Percentiles rank a stretch among this genome's conserved stretches.
Evolutionary conservation across 1,140 invertebrate genomes (phyloP).

Genomic region (Orchestia grillus): DNA sequence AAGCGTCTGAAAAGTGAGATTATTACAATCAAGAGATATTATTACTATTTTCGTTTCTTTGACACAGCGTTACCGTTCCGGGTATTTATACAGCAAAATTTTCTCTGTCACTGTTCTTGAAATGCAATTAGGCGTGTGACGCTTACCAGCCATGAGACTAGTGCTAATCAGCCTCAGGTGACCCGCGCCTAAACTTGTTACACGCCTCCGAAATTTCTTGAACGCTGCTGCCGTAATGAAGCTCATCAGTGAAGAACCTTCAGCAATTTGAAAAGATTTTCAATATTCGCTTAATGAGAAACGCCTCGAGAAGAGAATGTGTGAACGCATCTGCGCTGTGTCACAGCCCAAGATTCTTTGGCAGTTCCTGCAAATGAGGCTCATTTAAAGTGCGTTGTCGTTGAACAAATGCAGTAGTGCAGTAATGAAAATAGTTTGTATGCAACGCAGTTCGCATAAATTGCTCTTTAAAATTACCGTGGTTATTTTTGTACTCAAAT

Average conservation of each 20-base stretch:
- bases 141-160: not conserved
- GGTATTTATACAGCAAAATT: not conserved
- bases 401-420: not conserved
- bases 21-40: no score
- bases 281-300: slow-evolving; percentile 14
- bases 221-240: not conserved
- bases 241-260: slow-evolving; percentile 6
- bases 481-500: no score
- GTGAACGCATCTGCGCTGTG: not conserved
- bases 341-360: not conserved
- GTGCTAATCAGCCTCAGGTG: not conserved
- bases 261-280: slow-evolving; percentile 27
- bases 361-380: not conserved
- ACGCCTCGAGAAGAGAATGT: not conserved
- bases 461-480: no score
- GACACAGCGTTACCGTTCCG: no score
- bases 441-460: no score
- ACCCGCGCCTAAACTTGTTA: not conserved
- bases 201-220: not conserved
- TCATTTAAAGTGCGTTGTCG: not conserved
- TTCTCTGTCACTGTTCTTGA: not conserved
- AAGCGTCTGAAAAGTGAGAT: no score
- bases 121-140: not conserved
- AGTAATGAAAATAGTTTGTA: no score
- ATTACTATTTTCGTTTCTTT: no score